phyloP scores from a whole-genome alignment of 2,888 invertebrate species.

The Limnephilus rhombicus region DNA sequence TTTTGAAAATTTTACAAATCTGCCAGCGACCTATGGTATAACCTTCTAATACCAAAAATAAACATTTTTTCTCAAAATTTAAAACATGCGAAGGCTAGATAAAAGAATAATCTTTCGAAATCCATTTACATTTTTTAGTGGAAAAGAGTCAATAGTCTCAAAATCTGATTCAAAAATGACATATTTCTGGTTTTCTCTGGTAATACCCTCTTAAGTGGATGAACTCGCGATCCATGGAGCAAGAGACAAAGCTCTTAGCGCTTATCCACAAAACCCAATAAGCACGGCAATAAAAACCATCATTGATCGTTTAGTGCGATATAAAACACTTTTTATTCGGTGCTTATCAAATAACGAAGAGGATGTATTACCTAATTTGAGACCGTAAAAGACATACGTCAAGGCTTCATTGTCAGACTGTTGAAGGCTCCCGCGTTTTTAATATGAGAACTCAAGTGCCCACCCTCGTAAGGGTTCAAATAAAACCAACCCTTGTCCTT shows the following conservation, averaged over 20 bases:
- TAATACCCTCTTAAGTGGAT: too few species aligned
- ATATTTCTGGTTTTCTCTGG: too few species aligned
- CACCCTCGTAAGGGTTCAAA: slow-evolving; percentile 14
- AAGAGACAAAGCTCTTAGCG: not conserved
- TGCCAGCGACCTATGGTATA: too few species aligned
- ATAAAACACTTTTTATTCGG: not conserved
- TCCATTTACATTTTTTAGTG: too few species aligned
- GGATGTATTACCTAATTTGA: not conserved
- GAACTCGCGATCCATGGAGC: not conserved
- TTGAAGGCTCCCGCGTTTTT: slow-evolving; percentile 2
- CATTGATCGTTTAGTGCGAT: not conserved
- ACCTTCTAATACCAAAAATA: too few species aligned
- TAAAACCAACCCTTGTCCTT: slow-evolving; percentile 34
- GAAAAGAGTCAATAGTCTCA: too few species aligned
- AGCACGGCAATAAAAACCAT: not conserved
- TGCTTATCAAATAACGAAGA: not conserved
- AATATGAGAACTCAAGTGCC: not conserved
- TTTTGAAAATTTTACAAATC: too few species aligned
- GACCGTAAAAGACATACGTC: not conserved
- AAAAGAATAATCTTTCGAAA: too few species aligned
- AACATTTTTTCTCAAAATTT: too few species aligned
- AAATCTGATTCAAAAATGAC: too few species aligned
- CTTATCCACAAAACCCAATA: not conserved
- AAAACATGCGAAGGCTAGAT: too few species aligned
- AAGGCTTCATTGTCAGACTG: not conserved